Percentiles rank a stretch among this genome's conserved stretches.
Conservation (phyloP, 2,797 vertebrate species). For the Enteromius afrohamiltoni region DNA sequence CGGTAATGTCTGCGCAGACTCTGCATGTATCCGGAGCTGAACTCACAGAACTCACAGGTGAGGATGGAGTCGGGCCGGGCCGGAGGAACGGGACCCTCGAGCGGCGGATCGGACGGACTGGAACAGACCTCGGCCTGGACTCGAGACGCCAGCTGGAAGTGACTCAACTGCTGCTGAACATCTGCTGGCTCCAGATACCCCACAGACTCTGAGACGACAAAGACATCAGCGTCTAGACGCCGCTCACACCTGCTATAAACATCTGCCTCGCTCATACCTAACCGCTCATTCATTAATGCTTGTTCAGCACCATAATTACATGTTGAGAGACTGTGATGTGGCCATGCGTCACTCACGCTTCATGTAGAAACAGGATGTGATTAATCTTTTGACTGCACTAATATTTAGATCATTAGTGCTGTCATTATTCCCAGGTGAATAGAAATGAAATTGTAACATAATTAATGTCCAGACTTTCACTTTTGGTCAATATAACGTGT, state of each 20-base stretch:
- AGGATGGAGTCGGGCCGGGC: slow-evolving; percentile 81
- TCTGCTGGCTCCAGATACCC: slow-evolving; percentile 91
- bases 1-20: slow-evolving; percentile 97
- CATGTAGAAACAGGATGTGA: too few species aligned
- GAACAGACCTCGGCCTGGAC: slow-evolving; percentile 79
- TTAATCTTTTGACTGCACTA: too few species aligned
- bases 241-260: neutral
- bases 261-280: neutral
- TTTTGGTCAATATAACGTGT: neutral
- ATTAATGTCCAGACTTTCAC: neutral
- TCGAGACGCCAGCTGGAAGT: slow-evolving; percentile 91
- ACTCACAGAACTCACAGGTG: slow-evolving; percentile 98
- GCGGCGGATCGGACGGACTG: slow-evolving; percentile 67
- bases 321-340: neutral
- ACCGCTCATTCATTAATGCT: neutral
- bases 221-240: slow-evolving; percentile 31
- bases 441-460: neutral
- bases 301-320: neutral
- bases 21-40: slow-evolving; percentile 98
- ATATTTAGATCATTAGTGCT: too few species aligned
- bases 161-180: slow-evolving; percentile 93
- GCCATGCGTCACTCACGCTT: neutral
- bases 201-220: neutral
- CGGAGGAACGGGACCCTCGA: neutral
- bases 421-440: neutral